Percentiles rank a stretch among this genome's conserved stretches.
Evolutionary conservation across 2,888 invertebrate genomes (phyloP).

Genomic region (Cotesia congregata): DNA sequence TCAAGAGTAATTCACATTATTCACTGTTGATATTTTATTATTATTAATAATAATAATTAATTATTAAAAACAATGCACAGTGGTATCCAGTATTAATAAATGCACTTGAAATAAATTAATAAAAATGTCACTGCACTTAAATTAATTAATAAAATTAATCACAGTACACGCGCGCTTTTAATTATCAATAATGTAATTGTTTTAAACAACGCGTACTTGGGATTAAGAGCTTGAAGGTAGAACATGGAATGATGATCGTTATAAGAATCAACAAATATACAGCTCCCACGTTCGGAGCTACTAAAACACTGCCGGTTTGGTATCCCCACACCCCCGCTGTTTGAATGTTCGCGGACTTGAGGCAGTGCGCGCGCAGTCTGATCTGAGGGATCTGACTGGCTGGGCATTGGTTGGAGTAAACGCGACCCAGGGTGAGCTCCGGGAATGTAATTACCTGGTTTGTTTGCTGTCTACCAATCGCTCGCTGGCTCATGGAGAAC

Average conservation of each 20-base stretch:
- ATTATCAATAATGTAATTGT: neutral
- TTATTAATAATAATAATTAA: neutral
- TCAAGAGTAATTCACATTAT: neutral
- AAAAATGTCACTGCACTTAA: neutral
- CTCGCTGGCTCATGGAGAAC: neutral
- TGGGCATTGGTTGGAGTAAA: slow-evolving; percentile 42
- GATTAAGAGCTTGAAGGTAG: slow-evolving; percentile 7
- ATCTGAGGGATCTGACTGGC: slow-evolving; percentile 51
- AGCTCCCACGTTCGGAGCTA: slow-evolving; percentile 60
- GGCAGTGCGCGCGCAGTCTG: slow-evolving; percentile 41
- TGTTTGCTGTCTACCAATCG: slow-evolving; percentile 39
- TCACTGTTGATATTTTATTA: neutral
- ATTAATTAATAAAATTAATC: neutral
- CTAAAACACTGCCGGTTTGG: slow-evolving; percentile 58
- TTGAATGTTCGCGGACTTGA: slow-evolving; percentile 29
- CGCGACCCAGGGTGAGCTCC: neutral
- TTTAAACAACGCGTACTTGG: neutral
- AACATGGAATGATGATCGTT: slow-evolving; percentile 25
- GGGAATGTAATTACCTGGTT: slow-evolving; percentile 28
- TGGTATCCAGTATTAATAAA: neutral
- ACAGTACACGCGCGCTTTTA: slow-evolving; percentile 6
- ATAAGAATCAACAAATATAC: slow-evolving; percentile 33
- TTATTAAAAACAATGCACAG: neutral
- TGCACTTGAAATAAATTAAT: slow-evolving; percentile 4
- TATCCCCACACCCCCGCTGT: slow-evolving; percentile 60